Evolutionary conservation across 2,113 vertebrate species (phyloP).

Genomic region (Rhineura floridana): DNA sequence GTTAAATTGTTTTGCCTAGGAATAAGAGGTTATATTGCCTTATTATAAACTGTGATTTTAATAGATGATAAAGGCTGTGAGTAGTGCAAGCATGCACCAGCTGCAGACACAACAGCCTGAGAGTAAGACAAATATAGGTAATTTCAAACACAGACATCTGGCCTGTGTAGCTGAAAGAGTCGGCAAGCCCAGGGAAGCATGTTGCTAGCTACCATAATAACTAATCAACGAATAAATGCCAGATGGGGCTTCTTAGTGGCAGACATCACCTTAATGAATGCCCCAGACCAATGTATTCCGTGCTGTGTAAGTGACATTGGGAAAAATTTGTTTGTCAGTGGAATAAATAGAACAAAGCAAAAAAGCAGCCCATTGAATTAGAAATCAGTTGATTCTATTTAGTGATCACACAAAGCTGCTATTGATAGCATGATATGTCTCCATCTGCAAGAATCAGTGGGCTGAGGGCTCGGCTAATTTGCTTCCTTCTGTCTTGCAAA

Average conservation of each 20-base stretch:
- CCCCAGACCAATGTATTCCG: conserved; percentile 5
- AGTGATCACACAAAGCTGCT: background rate
- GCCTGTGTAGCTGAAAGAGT: conserved; percentile 11
- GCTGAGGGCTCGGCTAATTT: background rate
- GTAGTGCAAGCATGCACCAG: background rate
- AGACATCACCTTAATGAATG: background rate
- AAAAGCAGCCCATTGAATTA: background rate
- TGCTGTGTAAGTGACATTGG: background rate
- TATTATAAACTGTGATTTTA: conserved; percentile 7
- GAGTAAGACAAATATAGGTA: background rate
- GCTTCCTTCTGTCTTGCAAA: too few relatives aligned
- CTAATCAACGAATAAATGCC: background rate
- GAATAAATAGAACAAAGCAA: background rate
- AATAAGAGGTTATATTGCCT: conserved; percentile 8
- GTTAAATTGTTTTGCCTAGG: conserved; percentile 2
- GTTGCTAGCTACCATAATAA: background rate
- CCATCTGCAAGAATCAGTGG: background rate
- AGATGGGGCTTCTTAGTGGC: background rate
- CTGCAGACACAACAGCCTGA: background rate
- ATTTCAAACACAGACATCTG: conserved; percentile 33
- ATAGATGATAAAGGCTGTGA: conserved; percentile 35
- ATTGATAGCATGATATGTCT: background rate
- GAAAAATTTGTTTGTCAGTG: conserved; percentile 24
- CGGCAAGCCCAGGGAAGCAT: conserved; percentile 1
- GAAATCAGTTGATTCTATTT: background rate